phyloP scores from a whole-genome alignment of 2,888 invertebrate species.

The Acronicta leporina region DNA sequence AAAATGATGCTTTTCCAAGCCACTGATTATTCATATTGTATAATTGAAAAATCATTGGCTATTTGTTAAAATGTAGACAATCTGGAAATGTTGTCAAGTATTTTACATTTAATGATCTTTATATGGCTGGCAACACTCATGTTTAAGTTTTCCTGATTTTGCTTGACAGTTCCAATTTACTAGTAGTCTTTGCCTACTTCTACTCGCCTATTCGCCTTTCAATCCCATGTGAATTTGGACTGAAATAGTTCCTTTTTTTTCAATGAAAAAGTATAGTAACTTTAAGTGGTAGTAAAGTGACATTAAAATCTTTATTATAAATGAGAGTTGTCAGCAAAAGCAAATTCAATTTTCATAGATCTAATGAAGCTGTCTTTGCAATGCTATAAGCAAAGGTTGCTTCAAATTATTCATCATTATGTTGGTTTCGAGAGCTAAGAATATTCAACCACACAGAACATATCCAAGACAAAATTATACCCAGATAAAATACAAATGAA shows the following conservation, averaged over 20 bases:
- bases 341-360: neutral
- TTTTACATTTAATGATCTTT: slow-evolving; percentile 4
- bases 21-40: slow-evolving; percentile 78
- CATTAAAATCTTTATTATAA: neutral
- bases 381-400: slow-evolving; percentile 59
- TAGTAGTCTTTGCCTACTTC: no score
- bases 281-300: no score
- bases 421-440: slow-evolving; percentile 55
- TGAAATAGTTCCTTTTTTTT: no score
- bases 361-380: slow-evolving; percentile 67
- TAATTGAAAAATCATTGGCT: slow-evolving; percentile 80
- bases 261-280: no score
- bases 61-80: slow-evolving; percentile 47
- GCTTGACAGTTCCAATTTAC: no score
- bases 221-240: no score
- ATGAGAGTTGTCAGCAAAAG: slow-evolving; percentile 38
- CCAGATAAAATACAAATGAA: neutral
- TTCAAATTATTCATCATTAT: slow-evolving; percentile 55
- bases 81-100: slow-evolving; percentile 73
- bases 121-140: slow-evolving; percentile 39
- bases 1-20: slow-evolving; percentile 56
- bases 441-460: slow-evolving; percentile 52
- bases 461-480: slow-evolving; percentile 61
- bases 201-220: no score
- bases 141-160: slow-evolving; percentile 1